Evolutionary conservation across 2,113 vertebrate species (phyloP).

Genomic region (Oreochromis niloticus): DNA sequence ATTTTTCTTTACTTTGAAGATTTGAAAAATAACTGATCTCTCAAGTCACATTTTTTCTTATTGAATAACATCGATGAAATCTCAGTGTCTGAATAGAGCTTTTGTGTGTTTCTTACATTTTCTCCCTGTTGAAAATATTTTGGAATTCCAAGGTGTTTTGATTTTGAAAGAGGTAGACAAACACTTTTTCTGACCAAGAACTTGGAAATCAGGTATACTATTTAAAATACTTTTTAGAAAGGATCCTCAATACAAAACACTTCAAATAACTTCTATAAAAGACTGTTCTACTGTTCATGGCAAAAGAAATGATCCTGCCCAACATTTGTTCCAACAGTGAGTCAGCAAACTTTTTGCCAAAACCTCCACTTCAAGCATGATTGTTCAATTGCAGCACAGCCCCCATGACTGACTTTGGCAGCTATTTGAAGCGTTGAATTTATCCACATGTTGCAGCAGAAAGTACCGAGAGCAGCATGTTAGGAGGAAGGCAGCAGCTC

Average conservation of each 20-base stretch:
- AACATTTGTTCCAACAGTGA: background rate
- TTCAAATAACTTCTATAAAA: background rate
- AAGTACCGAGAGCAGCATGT: background rate
- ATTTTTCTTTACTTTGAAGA: background rate
- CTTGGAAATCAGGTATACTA: background rate
- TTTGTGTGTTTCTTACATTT: background rate
- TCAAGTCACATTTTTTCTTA: background rate
- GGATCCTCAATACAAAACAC: background rate
- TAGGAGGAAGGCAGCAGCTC: background rate
- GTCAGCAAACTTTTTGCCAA: background rate
- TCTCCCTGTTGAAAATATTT: background rate
- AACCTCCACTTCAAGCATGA: background rate
- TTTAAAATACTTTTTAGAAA: background rate
- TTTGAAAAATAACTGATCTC: background rate
- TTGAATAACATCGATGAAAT: background rate
- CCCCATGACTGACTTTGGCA: background rate
- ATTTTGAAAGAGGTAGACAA: background rate
- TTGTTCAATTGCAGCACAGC: background rate
- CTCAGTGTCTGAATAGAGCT: background rate
- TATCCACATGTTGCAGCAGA: background rate
- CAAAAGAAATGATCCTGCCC: background rate
- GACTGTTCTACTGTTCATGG: background rate
- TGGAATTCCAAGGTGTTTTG: background rate
- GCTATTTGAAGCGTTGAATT: background rate
- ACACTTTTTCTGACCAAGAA: background rate